A percentile compares a stretch with the other conserved stretches of the same genome.
Evolutionary conservation across 2,797 vertebrate species (phyloP).

Genomic region (Ctenochaetus hawaiiensis): DNA sequence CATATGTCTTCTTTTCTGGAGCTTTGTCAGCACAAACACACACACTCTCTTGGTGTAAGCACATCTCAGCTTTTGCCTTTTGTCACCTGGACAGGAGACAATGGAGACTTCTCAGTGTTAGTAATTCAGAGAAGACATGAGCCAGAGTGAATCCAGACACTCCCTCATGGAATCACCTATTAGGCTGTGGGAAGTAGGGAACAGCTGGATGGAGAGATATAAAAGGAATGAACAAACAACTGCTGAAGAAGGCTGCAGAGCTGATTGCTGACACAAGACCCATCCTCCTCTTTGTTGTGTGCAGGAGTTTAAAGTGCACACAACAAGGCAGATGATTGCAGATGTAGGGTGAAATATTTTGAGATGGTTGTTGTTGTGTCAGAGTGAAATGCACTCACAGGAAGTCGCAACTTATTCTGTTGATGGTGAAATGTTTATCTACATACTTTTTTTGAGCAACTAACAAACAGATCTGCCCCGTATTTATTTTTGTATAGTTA

Average conservation of each 20-base stretch:
- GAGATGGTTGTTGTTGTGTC: constrained; percentile 26
- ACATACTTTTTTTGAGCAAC: constrained; percentile 20
- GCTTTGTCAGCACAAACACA: constrained; percentile 48
- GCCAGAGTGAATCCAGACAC: constrained; percentile 49
- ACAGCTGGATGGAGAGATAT: constrained; percentile 47
- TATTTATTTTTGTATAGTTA: constrained; percentile 24
- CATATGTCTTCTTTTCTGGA: constrained; percentile 36
- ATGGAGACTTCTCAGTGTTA: constrained; percentile 30
- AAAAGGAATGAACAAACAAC: constrained; percentile 66
- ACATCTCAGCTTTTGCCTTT: constrained; percentile 36
- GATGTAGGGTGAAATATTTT: constrained; percentile 17
- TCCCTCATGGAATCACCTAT: constrained; percentile 50
- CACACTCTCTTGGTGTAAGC: constrained; percentile 20
- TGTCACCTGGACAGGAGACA: constrained; percentile 45
- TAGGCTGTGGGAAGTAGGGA: constrained; percentile 63
- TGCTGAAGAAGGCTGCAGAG: constrained; percentile 11
- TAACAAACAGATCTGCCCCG: constrained; percentile 25
- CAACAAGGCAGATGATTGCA: not conserved
- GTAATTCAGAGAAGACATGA: constrained; percentile 35
- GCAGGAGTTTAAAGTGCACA: constrained; percentile 30
- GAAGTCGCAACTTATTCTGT: constrained; percentile 44
- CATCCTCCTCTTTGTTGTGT: constrained; percentile 48
- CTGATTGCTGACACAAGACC: constrained; percentile 30
- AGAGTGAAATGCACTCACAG: constrained; percentile 12
- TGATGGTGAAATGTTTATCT: constrained; percentile 33